Evolutionary conservation across 1,140 invertebrate genomes (phyloP).

Genomic region (Cheumatopsyche charites): DNA sequence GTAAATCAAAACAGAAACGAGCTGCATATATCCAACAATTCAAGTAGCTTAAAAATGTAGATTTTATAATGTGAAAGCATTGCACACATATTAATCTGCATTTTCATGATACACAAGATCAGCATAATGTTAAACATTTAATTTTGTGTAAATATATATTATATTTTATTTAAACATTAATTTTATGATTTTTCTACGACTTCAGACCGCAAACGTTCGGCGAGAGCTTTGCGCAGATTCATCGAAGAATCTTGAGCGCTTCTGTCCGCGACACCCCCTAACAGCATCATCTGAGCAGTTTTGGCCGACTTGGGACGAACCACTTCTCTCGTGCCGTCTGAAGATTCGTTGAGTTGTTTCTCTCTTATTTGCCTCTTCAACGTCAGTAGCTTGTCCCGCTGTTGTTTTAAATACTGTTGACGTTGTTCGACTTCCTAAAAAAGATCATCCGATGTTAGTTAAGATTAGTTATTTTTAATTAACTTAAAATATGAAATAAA

Average conservation of each 20-base stretch:
- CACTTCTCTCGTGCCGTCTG: conserved; percentile 52
- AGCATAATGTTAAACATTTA: conserved; percentile 5
- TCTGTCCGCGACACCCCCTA: conserved; percentile 52
- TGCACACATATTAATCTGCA: too few species aligned
- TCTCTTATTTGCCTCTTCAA: conserved; percentile 86
- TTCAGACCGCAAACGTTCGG: conserved; percentile 81
- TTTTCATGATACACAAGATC: too few species aligned
- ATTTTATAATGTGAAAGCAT: too few species aligned
- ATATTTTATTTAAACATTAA: neutral
- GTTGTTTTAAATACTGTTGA: conserved; percentile 82
- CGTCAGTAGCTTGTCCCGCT: conserved; percentile 87
- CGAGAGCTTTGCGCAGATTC: conserved; percentile 80
- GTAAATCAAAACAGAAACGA: too few species aligned
- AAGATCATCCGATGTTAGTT: neutral
- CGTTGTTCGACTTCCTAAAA: conserved; percentile 73
- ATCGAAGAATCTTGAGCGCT: conserved; percentile 59
- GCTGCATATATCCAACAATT: too few species aligned
- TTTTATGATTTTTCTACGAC: conserved; percentile 64
- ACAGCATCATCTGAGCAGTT: conserved; percentile 68
- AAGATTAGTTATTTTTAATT: too few species aligned
- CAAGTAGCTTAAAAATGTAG: too few species aligned
- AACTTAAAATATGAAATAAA: neutral
- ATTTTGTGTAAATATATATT: neutral
- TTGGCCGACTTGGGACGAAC: conserved; percentile 72
- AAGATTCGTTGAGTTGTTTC: conserved; percentile 70